Percentiles rank a stretch among this genome's conserved stretches.
phyloP scores from a whole-genome alignment of 2,797 vertebrate species.

The Pipistrellus pygmaeus region DNA sequence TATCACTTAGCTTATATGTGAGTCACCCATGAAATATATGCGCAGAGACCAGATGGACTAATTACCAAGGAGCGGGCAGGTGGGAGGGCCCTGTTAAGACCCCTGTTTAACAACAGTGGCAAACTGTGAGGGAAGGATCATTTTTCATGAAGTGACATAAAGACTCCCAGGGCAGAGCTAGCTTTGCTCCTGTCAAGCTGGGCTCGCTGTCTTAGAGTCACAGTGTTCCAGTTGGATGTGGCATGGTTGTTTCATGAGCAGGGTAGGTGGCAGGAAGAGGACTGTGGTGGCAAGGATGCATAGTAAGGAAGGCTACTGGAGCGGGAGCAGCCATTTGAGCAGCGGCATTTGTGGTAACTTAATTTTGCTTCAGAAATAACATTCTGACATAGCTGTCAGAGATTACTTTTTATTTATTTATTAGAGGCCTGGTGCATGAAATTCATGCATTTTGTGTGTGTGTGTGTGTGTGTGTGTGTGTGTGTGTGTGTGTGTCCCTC shows the following conservation, averaged over 20 bases:
- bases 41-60: slow-evolving; percentile 44
- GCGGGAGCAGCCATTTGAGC: background rate
- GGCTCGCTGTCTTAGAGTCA: background rate
- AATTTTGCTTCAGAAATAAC: slow-evolving; percentile 56
- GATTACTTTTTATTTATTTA: slow-evolving; percentile 58
- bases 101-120: slow-evolving; percentile 42
- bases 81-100: slow-evolving; percentile 52
- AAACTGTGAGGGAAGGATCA: slow-evolving; percentile 47
- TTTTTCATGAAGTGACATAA: slow-evolving; percentile 34
- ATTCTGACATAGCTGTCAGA: slow-evolving; percentile 40
- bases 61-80: slow-evolving; percentile 34
- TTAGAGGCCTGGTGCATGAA: too few relatives aligned
- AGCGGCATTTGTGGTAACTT: slow-evolving; percentile 12
- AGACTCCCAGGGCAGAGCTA: slow-evolving; percentile 1
- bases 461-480: too few relatives aligned
- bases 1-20: slow-evolving; percentile 69
- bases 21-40: slow-evolving; percentile 63
- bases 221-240: background rate
- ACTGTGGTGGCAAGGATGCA: background rate
- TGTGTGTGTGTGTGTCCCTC: too few relatives aligned
- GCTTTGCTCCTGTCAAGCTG: background rate
- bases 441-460: too few relatives aligned
- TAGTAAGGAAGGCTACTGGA: background rate
- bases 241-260: background rate
- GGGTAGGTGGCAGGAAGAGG: background rate